A percentile compares a stretch with the other conserved stretches of the same genome.
Evolutionary conservation across 2,888 invertebrate genomes (phyloP).

Genomic region (Trichopria drosophilae): DNA sequence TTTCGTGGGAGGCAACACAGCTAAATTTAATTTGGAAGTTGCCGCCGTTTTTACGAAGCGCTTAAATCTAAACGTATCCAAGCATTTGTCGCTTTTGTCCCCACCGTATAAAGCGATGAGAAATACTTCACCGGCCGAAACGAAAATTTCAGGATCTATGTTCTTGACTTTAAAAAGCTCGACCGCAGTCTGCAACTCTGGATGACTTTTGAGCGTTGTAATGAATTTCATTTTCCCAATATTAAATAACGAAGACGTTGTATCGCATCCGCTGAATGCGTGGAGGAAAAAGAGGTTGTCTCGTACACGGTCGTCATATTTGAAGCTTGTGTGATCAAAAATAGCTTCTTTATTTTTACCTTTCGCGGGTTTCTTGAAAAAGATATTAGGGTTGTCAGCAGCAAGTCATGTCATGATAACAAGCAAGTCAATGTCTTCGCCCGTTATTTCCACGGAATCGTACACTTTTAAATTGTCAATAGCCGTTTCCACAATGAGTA

Average conservation of each 20-base stretch:
- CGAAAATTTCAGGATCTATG: not conserved
- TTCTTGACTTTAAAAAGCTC: conserved; percentile 4
- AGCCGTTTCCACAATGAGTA: conserved; percentile 45
- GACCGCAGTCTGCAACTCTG: not conserved
- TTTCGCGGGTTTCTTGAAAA: not conserved
- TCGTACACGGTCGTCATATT: not conserved
- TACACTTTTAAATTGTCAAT: not conserved
- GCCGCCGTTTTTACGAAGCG: no score
- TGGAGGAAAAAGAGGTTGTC: not conserved
- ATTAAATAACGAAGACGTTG: no score
- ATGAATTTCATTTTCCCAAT: conserved; percentile 5
- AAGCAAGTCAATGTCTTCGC: conserved; percentile 5
- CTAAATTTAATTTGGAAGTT: no score
- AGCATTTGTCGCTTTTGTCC: not conserved
- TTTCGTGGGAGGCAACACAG: no score
- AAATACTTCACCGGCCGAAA: no score
- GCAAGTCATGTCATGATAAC: not conserved
- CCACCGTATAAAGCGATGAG: conserved; percentile 1
- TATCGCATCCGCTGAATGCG: no score
- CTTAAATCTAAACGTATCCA: no score
- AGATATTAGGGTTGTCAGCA: not conserved
- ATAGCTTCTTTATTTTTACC: not conserved
- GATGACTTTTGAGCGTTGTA: not conserved
- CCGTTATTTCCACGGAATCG: not conserved
- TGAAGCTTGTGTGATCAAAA: not conserved